Percentiles rank a stretch among this genome's conserved stretches.
Evolutionary conservation across 2,888 invertebrate genomes (phyloP).

Genomic region (Eristalis arbustorum): DNA sequence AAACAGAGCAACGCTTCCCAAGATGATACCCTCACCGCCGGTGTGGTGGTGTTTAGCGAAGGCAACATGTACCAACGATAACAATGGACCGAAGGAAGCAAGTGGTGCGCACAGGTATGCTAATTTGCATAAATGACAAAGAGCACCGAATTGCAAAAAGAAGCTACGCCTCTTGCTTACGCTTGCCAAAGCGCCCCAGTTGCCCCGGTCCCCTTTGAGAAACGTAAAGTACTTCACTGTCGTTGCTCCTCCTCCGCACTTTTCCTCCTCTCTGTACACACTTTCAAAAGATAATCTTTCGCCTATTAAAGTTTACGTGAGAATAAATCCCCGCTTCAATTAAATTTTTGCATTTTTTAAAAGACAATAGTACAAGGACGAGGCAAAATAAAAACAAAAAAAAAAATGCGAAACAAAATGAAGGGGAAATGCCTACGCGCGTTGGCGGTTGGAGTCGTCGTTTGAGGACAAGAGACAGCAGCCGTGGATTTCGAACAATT

Average conservation of each 20-base stretch:
- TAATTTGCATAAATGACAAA: slow-evolving; percentile 65
- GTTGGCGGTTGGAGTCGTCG: background rate
- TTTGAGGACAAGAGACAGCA: background rate
- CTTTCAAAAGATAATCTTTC: slow-evolving; percentile 27
- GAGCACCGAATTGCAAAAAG: slow-evolving; percentile 31
- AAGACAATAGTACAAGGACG: slow-evolving; percentile 10
- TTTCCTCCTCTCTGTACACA: background rate
- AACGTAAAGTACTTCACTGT: slow-evolving; percentile 2
- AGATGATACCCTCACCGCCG: slow-evolving; percentile 47
- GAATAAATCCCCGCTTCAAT: slow-evolving; percentile 23
- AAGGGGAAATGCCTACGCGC: background rate
- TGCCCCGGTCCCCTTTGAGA: background rate
- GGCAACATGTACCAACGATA: slow-evolving; percentile 28
- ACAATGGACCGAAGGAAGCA: slow-evolving; percentile 40
- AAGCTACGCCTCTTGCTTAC: slow-evolving; percentile 16
- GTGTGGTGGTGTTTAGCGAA: background rate
- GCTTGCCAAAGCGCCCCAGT: background rate
- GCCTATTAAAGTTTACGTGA: slow-evolving; percentile 33
- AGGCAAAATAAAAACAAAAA: background rate
- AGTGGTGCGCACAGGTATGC: slow-evolving; percentile 47
- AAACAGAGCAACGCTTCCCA: slow-evolving; percentile 17
- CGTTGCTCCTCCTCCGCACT: background rate
- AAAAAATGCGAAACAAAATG: background rate
- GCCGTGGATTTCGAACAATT: background rate
- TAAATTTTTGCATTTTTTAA: slow-evolving; percentile 24